Conservation (phyloP, 2,888 invertebrate species). For the Stenodema calcarata region DNA sequence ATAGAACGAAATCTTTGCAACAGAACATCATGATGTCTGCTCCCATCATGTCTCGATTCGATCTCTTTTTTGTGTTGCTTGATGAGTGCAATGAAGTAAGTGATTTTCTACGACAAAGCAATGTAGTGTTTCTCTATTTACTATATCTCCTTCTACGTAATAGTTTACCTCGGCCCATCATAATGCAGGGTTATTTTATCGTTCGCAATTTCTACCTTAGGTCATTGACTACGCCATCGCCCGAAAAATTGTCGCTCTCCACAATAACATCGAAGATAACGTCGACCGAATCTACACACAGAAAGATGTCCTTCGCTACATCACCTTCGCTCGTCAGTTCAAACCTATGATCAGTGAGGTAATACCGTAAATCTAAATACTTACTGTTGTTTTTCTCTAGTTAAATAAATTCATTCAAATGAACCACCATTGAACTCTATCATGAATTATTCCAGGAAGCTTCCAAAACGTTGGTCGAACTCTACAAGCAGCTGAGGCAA, state of each 20-base stretch:
- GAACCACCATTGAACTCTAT: too few species aligned
- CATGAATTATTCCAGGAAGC: constrained; percentile 71
- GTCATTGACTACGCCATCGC: constrained; percentile 97
- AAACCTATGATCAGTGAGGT: constrained; percentile 85
- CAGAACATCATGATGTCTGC: constrained; percentile 93
- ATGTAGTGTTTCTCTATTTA: too few species aligned
- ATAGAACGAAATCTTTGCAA: constrained; percentile 89
- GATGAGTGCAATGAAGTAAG: constrained; percentile 91
- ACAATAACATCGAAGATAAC: constrained; percentile 72
- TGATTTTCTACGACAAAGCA: too few species aligned
- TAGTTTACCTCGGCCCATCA: too few species aligned
- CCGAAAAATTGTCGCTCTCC: constrained; percentile 91
- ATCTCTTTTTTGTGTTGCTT: constrained; percentile 96
- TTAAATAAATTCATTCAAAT: too few species aligned
- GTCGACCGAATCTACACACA: constrained; percentile 83
- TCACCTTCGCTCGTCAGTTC: constrained; percentile 95
- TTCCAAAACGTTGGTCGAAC: constrained; percentile 80
- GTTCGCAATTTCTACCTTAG: constrained; percentile 61
- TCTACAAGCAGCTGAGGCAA: constrained; percentile 86
- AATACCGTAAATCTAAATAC: constrained; percentile 55
- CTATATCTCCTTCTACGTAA: too few species aligned
- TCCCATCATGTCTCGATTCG: constrained; percentile 99
- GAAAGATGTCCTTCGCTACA: constrained; percentile 91
- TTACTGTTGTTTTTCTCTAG: too few species aligned
- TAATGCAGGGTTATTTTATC: background rate